Conservation (phyloP, 2,797 vertebrate genomes). For the Octomys mimax region DNA sequence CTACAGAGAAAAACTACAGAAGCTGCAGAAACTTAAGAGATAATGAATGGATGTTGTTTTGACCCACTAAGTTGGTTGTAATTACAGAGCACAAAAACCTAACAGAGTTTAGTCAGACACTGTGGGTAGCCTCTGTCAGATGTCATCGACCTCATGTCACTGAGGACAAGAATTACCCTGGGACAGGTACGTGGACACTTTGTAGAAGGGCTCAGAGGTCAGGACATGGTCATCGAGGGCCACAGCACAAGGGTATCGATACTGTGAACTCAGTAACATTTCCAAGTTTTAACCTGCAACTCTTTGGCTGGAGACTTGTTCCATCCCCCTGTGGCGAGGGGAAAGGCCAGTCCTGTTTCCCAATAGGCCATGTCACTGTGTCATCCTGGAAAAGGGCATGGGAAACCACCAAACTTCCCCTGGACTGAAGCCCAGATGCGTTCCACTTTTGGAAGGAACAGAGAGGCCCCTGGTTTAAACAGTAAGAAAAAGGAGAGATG, state of each 20-base stretch:
- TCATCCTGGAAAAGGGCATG: not conserved
- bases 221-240: not conserved
- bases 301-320: not conserved
- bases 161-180: not conserved
- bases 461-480: slow-evolving; percentile 2
- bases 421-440: not conserved
- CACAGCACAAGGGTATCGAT: not conserved
- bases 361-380: not conserved
- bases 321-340: not conserved
- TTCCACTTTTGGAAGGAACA: not conserved
- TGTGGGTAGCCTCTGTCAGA: not conserved
- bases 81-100: not conserved
- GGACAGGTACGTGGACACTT: not conserved
- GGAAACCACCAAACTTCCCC: slow-evolving; percentile 18
- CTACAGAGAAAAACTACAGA: not conserved
- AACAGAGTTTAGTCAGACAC: not conserved
- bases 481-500: not conserved
- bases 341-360: not conserved
- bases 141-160: not conserved
- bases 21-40: not conserved
- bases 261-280: not conserved
- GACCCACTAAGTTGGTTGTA: not conserved
- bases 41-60: not conserved
- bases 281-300: not conserved
- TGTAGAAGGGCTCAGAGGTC: not conserved